phyloP scores from a whole-genome alignment of 2,888 invertebrate genomes.

The Xestia xanthographa region DNA sequence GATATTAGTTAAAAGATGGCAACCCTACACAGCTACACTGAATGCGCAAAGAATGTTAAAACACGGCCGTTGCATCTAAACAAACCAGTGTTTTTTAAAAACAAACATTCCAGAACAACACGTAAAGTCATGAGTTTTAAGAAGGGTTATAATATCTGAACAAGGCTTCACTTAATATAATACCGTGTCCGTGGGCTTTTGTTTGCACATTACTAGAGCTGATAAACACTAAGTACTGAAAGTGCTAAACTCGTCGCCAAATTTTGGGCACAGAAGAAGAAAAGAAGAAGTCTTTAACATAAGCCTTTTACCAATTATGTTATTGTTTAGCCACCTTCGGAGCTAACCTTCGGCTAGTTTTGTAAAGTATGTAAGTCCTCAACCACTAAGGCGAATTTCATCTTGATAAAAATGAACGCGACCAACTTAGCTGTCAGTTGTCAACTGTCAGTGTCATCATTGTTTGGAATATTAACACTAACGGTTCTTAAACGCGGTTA shows the following conservation, averaged over 20 bases:
- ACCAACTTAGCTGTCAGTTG: neutral
- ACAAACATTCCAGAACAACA: conserved; percentile 64
- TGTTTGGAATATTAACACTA: neutral
- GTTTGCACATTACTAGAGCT: neutral
- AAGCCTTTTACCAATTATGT: neutral
- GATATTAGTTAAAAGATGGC: conserved; percentile 30
- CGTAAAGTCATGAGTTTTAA: conserved; percentile 6
- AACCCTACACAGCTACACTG: conserved; percentile 38
- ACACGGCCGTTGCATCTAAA: conserved; percentile 63
- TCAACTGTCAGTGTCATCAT: neutral
- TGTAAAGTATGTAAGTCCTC: neutral
- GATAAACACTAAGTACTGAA: neutral
- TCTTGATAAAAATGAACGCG: neutral
- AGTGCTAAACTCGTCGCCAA: neutral
- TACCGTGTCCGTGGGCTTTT: neutral
- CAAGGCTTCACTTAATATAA: neutral
- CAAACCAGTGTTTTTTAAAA: conserved; percentile 66
- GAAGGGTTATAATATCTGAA: conserved; percentile 31
- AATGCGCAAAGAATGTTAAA: conserved; percentile 67
- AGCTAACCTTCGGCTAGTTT: neutral
- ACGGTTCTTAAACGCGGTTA: neutral
- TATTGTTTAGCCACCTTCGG: neutral
- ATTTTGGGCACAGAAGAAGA: neutral
- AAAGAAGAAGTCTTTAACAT: neutral
- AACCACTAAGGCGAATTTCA: neutral